Conservation (phyloP, 2,797 vertebrate species). For the Microchirus variegatus region DNA sequence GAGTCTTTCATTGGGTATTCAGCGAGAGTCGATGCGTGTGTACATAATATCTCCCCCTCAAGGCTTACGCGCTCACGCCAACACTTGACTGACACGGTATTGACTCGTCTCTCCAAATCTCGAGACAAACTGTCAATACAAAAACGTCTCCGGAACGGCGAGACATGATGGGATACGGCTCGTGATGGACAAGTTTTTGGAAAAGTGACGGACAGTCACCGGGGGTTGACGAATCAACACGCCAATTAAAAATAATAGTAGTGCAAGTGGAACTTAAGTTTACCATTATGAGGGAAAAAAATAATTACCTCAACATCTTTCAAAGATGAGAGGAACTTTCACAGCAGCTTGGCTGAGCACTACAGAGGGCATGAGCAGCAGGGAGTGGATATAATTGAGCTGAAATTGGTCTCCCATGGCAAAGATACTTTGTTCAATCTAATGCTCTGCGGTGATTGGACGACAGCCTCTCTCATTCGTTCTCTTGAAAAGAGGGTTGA, state of each 20-base stretch:
- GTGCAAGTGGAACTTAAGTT: conserved; percentile 53
- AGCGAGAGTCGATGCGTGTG: conserved; percentile 16
- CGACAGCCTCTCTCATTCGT: conserved; percentile 56
- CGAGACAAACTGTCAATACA: conserved; percentile 60
- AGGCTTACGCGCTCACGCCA: conserved; percentile 32
- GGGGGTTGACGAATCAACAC: conserved; percentile 29
- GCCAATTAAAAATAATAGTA: conserved; percentile 46
- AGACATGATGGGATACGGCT: conserved; percentile 7
- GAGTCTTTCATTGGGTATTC: conserved; percentile 6
- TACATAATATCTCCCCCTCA: conserved; percentile 4
- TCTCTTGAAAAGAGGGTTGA: conserved; percentile 65
- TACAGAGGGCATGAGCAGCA: conserved; percentile 79
- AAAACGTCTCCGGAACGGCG: conserved; percentile 25
- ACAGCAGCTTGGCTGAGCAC: conserved; percentile 67
- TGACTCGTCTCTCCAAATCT: conserved; percentile 55
- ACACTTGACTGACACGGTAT: conserved; percentile 56
- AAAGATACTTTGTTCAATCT: conserved; percentile 81
- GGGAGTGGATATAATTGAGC: conserved; percentile 86
- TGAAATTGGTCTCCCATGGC: conserved; percentile 83
- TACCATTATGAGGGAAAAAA: conserved; percentile 65
- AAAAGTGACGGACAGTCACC: conserved; percentile 8
- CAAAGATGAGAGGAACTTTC: conserved; percentile 73
- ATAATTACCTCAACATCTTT: conserved; percentile 78
- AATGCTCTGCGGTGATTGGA: conserved; percentile 70
- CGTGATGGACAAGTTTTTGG: conserved; percentile 34